Base-by-base conservation (phyloP, 2,113 vertebrate genomes). In the Corydoras maculifer region DNA sequence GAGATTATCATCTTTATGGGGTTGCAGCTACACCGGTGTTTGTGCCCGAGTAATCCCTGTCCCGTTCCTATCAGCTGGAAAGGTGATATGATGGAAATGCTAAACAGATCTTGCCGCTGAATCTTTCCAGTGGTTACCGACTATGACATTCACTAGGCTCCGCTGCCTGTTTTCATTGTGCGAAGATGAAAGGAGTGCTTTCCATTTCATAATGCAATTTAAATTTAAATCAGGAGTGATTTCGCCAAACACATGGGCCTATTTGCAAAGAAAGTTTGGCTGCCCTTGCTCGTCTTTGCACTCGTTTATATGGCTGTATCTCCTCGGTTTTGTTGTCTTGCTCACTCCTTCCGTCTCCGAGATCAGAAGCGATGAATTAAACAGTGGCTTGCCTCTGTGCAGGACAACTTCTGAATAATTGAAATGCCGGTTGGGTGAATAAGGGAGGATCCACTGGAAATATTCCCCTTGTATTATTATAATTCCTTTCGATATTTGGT, bases 201-300 rank as follows among this genome's bases (percentile, higher is more conserved):
- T 75, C 77, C 70, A 75, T 76, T 58, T 15, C 43, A 43, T 79
- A 79, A 73, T 73, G 66, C 70, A 76, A 79, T 79, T 73, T 70
- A 75, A 76, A 79, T 79, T 76, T 13, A 79, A 79, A 79, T 73
- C 66, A 70, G 75, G 66, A 70, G 30, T 67, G 55, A 58, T 79
- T 73, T 75, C 58, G 61, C 50, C 70, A 48, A 14, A 60, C 32
- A 61, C 65, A 73, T 10, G n/a, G 49, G 49, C 54, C 58, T 62
- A 65, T 65, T 55, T 78, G 18, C 66, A 69, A 18, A 8, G 29
- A 62, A 72, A 70, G 74, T 73, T 79, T 63, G n/a, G 50, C 49
- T 65, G 77, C 61, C 73, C 72, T 80, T 77, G 72, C 51, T 18
- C 18, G 72, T 48, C 75, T 77, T 80, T 77, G 71, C 72, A 31